Conservation (phyloP, 2,797 vertebrate genomes). For the Poecile montanus region DNA sequence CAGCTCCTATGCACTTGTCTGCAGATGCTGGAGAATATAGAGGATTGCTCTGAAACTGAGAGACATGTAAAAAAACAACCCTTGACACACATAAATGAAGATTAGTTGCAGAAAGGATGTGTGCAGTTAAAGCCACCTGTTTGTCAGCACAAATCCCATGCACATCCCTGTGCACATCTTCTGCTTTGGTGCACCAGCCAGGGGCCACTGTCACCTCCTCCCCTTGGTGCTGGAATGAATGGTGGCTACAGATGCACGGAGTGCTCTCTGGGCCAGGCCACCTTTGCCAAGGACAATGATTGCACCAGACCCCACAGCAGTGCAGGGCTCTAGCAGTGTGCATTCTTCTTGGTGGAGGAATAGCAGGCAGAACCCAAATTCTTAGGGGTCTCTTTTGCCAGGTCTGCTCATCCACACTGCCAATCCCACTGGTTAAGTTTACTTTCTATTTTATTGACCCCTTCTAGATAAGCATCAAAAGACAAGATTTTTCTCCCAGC, state of each 20-base stretch:
- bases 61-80: background rate
- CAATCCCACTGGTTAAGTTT: background rate
- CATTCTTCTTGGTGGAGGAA: background rate
- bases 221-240: accelerated
- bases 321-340: background rate
- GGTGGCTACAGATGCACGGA: background rate
- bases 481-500: background rate
- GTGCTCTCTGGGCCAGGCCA: accelerated
- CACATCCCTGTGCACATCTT: accelerated
- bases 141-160: background rate
- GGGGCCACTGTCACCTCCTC: background rate
- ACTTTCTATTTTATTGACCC: background rate
- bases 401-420: background rate
- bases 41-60: background rate
- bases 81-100: background rate
- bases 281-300: background rate
- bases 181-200: background rate
- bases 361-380: background rate
- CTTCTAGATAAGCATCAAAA: background rate
- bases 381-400: background rate
- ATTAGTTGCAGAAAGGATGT: background rate
- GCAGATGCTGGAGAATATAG: background rate
- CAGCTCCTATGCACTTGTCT: background rate
- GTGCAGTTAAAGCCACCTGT: background rate
- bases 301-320: background rate